A percentile compares a stretch with the other conserved stretches of the same genome.
Evolutionary conservation across 92 coral and sea anemone species (phyloP).

Genomic region (Hydrozoanthus gracilis): DNA sequence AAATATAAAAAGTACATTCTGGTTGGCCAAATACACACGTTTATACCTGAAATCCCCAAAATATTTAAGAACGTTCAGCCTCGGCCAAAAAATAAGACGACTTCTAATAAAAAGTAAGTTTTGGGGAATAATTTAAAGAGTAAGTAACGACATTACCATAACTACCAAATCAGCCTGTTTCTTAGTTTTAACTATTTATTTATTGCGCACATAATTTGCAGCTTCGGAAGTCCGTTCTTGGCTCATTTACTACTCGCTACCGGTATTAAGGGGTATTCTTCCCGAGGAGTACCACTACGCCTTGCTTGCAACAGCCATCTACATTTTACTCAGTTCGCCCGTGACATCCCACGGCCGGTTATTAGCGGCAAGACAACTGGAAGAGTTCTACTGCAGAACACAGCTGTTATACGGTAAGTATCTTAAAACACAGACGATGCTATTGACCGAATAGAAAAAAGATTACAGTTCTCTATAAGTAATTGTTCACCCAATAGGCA

Average conservation of each 20-base stretch:
- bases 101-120: too few species aligned
- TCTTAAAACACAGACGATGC: not conserved
- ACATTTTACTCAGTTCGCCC: slow-evolving; percentile 38
- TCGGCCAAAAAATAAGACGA: too few species aligned
- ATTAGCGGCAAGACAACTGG: slow-evolving; percentile 55
- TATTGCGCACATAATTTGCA: slow-evolving; percentile 14
- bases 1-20: too few species aligned
- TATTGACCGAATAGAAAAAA: too few species aligned
- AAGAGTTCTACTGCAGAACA: slow-evolving; percentile 55
- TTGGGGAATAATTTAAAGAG: too few species aligned
- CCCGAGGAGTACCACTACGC: slow-evolving; percentile 58
- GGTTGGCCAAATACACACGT: too few species aligned
- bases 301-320: slow-evolving; percentile 50
- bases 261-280: slow-evolving; percentile 55
- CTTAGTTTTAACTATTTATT: too few species aligned
- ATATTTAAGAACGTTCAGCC: too few species aligned
- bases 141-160: too few species aligned
- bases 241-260: slow-evolving; percentile 53
- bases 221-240: slow-evolving; percentile 54
- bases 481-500: not conserved
- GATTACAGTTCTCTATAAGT: not conserved
- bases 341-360: slow-evolving; percentile 32
- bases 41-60: too few species aligned
- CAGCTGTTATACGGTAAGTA: slow-evolving; percentile 42
- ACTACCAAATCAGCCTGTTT: too few species aligned